These are phyloP conservation scores for Eupsilia transversa DNA, from an alignment of 2,888 invertebrate genomes.

Conservation along the genomic window DNA sequence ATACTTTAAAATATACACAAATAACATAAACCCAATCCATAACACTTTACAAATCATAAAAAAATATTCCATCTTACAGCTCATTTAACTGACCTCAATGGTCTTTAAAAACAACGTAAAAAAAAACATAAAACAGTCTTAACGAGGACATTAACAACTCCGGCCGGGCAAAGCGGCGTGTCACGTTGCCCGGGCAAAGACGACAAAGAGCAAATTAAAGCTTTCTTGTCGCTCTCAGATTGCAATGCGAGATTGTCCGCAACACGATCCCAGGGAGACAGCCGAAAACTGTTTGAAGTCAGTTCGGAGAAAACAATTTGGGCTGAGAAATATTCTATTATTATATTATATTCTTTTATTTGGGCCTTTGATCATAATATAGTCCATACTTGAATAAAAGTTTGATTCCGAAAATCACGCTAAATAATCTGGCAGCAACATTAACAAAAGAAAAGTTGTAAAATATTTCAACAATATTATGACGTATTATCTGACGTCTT, in stretches of 20 bases:
- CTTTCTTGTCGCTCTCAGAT: conserved; percentile 41
- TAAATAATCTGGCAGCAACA: neutral
- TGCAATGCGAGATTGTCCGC: conserved; percentile 24
- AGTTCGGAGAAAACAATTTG: neutral
- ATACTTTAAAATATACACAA: neutral
- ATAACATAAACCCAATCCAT: neutral
- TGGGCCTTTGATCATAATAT: neutral
- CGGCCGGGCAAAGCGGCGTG: conserved; percentile 34
- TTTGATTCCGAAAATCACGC: neutral
- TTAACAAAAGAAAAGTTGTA: neutral
- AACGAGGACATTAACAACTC: conserved; percentile 46
- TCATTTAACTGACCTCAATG: conserved; percentile 11
- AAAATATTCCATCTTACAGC: neutral
- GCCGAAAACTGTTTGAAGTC: conserved; percentile 6
- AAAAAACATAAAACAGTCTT: conserved; percentile 28
- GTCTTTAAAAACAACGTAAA: conserved; percentile 16
- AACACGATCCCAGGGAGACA: conserved; percentile 28
- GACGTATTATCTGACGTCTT: too few relatives aligned
- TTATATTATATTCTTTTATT: conserved; percentile 25
- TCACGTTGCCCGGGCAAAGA: conserved; percentile 42
- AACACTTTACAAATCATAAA: neutral
- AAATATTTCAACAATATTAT: neutral
- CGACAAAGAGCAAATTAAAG: conserved; percentile 53
- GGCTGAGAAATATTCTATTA: neutral
- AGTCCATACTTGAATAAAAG: neutral